A percentile compares a stretch with the other conserved stretches of the same genome.
Evolutionary conservation across 1,140 invertebrate genomes (phyloP).

Genomic region (Ridgeia piscesae): DNA sequence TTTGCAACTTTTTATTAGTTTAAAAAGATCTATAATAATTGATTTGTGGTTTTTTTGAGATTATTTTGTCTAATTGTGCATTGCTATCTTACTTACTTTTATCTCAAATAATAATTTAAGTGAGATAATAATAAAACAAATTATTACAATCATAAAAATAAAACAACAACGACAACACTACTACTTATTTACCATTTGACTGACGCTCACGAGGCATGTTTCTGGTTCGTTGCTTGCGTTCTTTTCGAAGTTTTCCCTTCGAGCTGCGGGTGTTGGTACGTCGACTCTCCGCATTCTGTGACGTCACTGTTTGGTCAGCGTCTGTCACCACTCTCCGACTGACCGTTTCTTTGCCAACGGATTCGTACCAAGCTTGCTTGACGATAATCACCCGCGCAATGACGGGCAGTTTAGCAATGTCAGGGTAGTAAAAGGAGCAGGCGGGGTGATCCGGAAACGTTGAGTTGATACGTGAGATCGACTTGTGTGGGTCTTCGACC

Average conservation of each 20-base stretch:
- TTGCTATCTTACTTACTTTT: too few species aligned
- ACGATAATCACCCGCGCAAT: slow-evolving; percentile 21
- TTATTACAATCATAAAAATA: too few species aligned
- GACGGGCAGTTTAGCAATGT: slow-evolving; percentile 16
- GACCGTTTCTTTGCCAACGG: neutral
- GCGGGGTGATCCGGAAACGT: slow-evolving; percentile 19
- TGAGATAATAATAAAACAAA: too few species aligned
- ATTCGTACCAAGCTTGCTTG: neutral
- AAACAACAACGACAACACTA: too few species aligned
- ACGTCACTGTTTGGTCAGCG: too few species aligned
- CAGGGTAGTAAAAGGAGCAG: slow-evolving; percentile 21
- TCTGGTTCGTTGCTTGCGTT: neutral
- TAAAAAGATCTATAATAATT: too few species aligned
- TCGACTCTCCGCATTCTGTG: neutral
- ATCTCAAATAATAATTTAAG: too few species aligned
- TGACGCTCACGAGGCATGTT: neutral
- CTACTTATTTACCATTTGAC: neutral
- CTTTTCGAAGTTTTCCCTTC: neutral
- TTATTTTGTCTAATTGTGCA: too few species aligned
- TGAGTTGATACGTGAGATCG: slow-evolving; percentile 16
- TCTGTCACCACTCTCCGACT: neutral
- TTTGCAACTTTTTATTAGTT: too few species aligned
- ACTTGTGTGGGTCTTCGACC: slow-evolving; percentile 16
- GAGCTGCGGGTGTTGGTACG: neutral
- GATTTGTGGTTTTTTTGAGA: too few species aligned